Conservation (phyloP, 2,113 vertebrate genomes). For the Pygoscelis adeliae region DNA sequence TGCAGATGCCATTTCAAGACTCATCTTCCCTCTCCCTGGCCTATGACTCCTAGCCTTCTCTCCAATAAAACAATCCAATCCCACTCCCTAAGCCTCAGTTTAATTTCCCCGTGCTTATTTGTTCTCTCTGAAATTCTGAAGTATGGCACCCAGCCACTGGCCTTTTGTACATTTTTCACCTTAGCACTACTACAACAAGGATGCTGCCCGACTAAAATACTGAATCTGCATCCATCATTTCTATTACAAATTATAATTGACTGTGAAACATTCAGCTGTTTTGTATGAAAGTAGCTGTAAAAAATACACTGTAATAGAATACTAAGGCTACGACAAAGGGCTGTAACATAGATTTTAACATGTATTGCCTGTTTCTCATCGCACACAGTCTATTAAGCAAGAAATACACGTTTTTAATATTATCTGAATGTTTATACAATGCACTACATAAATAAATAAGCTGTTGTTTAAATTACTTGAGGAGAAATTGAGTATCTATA, state of each 20-base stretch:
- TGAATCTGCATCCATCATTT: not conserved
- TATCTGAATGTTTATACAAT: not conserved
- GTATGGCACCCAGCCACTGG: not conserved
- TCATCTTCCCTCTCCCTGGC: not conserved
- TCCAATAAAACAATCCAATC: not conserved
- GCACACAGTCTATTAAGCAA: not conserved
- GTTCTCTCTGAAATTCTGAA: not conserved
- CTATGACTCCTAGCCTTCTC: conserved; percentile 15
- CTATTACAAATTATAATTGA: not conserved
- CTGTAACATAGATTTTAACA: not conserved
- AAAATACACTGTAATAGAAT: not conserved
- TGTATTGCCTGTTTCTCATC: not conserved
- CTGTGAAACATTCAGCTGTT: not conserved
- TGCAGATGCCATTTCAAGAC: not conserved
- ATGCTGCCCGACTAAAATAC: not conserved
- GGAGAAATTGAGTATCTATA: not conserved
- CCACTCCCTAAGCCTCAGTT: not conserved
- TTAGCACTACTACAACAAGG: not conserved
- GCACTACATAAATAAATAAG: not conserved
- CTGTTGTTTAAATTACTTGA: not conserved
- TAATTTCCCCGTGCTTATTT: not conserved
- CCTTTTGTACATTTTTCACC: not conserved
- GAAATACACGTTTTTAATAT: not conserved
- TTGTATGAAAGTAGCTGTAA: not conserved
- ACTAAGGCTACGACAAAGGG: not conserved